Evolutionary conservation across 1,140 invertebrate species (phyloP), one percentile per base, ranked within the genome.

Genomic region (Aphaenogaster rudis): DNA sequence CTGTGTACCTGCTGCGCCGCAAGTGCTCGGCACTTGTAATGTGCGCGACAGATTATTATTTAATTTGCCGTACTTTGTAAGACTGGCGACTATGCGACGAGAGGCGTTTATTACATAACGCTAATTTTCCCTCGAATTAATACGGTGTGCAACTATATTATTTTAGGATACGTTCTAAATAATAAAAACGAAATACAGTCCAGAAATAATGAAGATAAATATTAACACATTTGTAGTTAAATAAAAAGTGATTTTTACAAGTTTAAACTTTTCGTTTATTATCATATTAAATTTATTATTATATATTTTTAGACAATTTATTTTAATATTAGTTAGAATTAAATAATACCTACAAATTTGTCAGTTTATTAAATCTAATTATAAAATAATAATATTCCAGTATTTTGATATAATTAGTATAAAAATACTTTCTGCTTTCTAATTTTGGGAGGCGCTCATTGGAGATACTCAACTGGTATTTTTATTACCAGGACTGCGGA

Each of bases 1-100:
- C 88, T 71, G 79, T 57, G 80, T 88, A 89, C 88, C 88, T 89
- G 88, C 88, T 88, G 88, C 57, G 50, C 64, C 67, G 57, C 42
- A 85, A 50, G 81, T 66, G 77, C 74, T 77, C 54, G 54, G 21
- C 54, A 77, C 54, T 77, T 77, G 74, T 61, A 77, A 67, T 52
- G 15, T 67, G 45, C 61, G 61, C 77, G 45, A 39, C 39, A 67
- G 39, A 71, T 81, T 81, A 69, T 81, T 81, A 57, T 71, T 81
- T 71, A 54, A 81, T 81, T 81, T 79, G 42, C 21, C 15, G 42
- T 61, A 63, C 76, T 78, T 78, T 54, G 36, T 67, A 52, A 42
- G 50, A 69, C 76, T 42, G 76, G 50, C 33, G n/a, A 67, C 9
- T 54, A 7, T 57, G 63, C 64, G 64, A 33, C 42, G 64, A 57